These are phyloP conservation scores for Kuschelorhynchus macadamiae DNA, from an alignment of 2,888 invertebrate genomes.

Conservation along the genomic window DNA sequence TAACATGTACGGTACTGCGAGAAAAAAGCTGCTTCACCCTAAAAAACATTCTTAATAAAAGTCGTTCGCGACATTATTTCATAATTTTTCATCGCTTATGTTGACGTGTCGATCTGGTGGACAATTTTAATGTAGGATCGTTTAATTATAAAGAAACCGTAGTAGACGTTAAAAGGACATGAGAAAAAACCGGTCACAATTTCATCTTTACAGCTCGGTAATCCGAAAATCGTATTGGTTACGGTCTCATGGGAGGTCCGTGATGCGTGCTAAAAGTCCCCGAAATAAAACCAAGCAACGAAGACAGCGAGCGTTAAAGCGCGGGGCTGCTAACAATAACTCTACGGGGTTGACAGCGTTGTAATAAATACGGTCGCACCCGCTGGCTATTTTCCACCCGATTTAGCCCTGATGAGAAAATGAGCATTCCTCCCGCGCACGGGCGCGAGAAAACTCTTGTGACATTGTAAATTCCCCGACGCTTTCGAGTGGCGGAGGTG, in stretches of 20 bases:
- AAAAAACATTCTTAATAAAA: no score
- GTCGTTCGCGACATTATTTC: no score
- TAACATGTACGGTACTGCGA: no score
- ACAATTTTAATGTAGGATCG: no score
- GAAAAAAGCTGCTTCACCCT: no score
- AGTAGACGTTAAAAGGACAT: no score
- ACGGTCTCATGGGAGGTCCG: conserved; percentile 32
- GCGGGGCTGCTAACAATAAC: conserved; percentile 66
- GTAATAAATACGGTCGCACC: conserved; percentile 67
- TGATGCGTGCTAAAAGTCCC: conserved; percentile 26
- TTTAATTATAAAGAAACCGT: no score
- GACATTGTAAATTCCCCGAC: conserved; percentile 47
- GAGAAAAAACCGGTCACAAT: conserved; percentile 17
- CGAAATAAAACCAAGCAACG: conserved; percentile 17
- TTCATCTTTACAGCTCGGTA: conserved; percentile 11
- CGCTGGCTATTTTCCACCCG: conserved; percentile 68
- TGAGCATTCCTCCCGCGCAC: conserved; percentile 65
- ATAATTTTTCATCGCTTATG: no score
- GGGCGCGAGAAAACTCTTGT: conserved; percentile 62
- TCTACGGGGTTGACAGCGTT: conserved; percentile 67
- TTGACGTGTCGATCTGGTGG: no score
- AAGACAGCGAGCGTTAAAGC: conserved; percentile 36
- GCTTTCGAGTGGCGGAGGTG: conserved; percentile 41
- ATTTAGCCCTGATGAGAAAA: conserved; percentile 69
- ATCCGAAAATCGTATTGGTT: conserved; percentile 30